phyloP scores from a whole-genome alignment of 2,888 invertebrate genomes.

The Belgica antarctica region DNA sequence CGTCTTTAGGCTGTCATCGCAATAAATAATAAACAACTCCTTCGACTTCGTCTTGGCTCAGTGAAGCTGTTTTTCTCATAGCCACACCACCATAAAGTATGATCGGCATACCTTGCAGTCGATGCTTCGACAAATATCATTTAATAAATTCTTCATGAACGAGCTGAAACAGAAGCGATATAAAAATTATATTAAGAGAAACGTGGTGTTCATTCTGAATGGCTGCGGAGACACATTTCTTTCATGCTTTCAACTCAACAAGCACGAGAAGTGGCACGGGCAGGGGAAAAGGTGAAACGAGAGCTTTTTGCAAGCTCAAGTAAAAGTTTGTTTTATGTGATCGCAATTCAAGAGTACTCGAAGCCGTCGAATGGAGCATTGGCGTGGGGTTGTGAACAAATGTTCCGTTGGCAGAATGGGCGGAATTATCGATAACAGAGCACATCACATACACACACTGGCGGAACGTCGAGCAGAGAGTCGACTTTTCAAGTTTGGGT shows the following conservation, averaged over 20 bases:
- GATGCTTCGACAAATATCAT: background rate
- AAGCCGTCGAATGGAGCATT: background rate
- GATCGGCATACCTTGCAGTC: slow-evolving; percentile 16
- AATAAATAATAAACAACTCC: slow-evolving; percentile 30
- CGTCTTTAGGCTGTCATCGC: slow-evolving; percentile 5
- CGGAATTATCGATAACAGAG: too few relatives aligned
- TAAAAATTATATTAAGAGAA: slow-evolving; percentile 14
- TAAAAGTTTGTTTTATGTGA: slow-evolving; percentile 11
- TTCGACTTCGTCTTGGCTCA: background rate
- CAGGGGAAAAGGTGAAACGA: background rate
- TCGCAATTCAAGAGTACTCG: slow-evolving; percentile 7
- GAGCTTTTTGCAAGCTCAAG: background rate
- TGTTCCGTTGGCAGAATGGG: too few relatives aligned
- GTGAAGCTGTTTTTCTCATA: background rate
- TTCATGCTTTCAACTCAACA: background rate
- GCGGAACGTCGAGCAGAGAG: too few relatives aligned
- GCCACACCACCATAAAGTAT: slow-evolving; percentile 5
- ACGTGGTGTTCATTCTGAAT: slow-evolving; percentile 17
- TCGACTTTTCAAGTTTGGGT: too few relatives aligned
- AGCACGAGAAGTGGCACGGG: too few relatives aligned
- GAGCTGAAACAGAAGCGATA: slow-evolving; percentile 27
- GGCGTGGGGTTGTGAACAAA: too few relatives aligned
- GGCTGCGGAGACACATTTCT: slow-evolving; percentile 3
- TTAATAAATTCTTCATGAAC: slow-evolving; percentile 14
- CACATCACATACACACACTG: too few relatives aligned